Conservation (phyloP, 2,113 vertebrate genomes). For the Rhea americana region DNA sequence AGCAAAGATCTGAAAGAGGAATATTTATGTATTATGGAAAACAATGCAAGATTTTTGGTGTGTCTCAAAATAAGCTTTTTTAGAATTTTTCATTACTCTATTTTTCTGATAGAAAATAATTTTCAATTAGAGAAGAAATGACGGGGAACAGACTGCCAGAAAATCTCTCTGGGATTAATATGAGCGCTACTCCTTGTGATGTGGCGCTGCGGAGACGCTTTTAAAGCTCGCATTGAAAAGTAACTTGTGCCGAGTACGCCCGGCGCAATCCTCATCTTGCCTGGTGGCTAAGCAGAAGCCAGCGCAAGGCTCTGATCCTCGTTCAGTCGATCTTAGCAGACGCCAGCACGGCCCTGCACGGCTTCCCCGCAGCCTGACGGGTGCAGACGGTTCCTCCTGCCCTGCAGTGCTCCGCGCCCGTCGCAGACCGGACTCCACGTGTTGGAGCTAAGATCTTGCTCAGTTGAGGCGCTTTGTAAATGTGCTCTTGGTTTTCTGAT, state of each 20-base stretch:
- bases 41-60: neutral
- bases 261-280: neutral
- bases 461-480: neutral
- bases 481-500: fast-evolving
- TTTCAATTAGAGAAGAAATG: neutral
- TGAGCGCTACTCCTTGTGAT: too few species aligned
- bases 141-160: neutral
- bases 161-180: neutral
- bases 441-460: neutral
- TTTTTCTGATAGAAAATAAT: neutral
- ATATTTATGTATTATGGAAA: neutral
- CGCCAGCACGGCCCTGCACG: fast-evolving
- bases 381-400: neutral
- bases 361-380: neutral
- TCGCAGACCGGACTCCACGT: neutral
- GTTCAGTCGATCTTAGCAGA: neutral
- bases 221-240: too few species aligned
- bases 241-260: neutral
- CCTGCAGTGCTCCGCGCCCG: neutral
- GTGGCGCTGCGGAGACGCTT: too few species aligned
- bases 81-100: neutral
- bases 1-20: neutral
- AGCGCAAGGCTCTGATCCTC: fast-evolving
- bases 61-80: neutral
- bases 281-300: neutral